Percentiles rank a stretch among this genome's conserved stretches.
Conservation (phyloP, 2,113 vertebrate species). For the Barbus barbus region DNA sequence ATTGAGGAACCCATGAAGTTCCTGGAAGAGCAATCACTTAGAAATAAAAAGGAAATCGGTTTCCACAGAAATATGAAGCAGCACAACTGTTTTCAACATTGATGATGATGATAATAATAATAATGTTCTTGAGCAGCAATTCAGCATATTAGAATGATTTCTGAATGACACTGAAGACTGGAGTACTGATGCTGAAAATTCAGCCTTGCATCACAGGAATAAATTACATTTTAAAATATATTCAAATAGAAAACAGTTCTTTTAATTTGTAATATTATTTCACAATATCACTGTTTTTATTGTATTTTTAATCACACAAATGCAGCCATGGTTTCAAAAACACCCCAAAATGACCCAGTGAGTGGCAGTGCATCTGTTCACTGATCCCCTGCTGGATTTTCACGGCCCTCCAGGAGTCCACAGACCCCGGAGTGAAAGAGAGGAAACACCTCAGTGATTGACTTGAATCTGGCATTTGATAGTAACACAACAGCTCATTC, state of each 20-base stretch:
- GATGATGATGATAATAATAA: too few relatives aligned
- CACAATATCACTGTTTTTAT: neutral
- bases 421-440: neutral
- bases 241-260: neutral
- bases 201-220: neutral
- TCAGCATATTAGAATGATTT: neutral
- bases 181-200: neutral
- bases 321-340: too few relatives aligned
- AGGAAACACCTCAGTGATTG: constrained; percentile 30
- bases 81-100: neutral
- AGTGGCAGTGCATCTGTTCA: neutral
- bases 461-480: constrained; percentile 19
- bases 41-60: neutral
- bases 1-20: neutral
- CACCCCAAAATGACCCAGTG: neutral
- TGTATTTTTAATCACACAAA: too few relatives aligned
- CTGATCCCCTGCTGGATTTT: neutral
- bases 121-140: neutral
- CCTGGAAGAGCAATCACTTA: neutral
- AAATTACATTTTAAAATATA: neutral
- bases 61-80: neutral
- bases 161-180: neutral
- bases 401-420: neutral
- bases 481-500: constrained; percentile 6
- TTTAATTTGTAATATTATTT: neutral